Conservation (phyloP, 2,888 invertebrate genomes). For the Troides helena region DNA sequence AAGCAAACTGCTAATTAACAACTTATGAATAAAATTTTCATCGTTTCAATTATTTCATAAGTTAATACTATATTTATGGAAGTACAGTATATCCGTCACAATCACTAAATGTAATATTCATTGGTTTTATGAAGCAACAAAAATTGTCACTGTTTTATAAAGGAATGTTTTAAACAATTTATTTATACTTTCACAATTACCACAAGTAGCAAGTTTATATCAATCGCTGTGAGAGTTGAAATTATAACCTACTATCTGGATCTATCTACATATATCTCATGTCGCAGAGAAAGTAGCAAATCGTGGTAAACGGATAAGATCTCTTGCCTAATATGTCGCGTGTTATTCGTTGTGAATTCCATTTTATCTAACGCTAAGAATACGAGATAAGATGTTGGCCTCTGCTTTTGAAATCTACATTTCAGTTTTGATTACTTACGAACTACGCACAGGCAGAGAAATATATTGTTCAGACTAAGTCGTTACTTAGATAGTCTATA, state of each 20-base stretch:
- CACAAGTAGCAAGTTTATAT: constrained; percentile 20
- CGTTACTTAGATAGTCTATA: not conserved
- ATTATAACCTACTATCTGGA: constrained; percentile 20
- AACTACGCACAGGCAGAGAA: not conserved
- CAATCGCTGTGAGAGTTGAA: constrained; percentile 23
- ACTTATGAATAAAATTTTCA: not conserved
- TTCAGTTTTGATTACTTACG: not conserved
- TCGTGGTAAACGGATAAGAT: constrained; percentile 43
- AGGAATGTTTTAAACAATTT: not conserved
- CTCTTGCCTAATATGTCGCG: constrained; percentile 31
- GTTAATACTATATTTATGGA: not conserved
- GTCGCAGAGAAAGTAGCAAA: constrained; percentile 45
- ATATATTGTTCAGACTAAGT: not conserved
- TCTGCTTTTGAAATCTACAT: not conserved
- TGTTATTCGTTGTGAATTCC: constrained; percentile 12
- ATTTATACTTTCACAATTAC: not conserved
- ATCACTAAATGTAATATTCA: not conserved
- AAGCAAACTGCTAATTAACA: not conserved
- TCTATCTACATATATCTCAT: constrained; percentile 22
- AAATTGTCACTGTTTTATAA: not conserved
- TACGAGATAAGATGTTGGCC: constrained; percentile 5
- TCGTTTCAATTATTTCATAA: not conserved
- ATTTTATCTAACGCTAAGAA: constrained; percentile 11
- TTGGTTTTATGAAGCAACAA: not conserved
- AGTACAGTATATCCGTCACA: not conserved